Base-by-base conservation (phyloP, 2,888 invertebrate genomes). In the Tipula unca region DNA sequence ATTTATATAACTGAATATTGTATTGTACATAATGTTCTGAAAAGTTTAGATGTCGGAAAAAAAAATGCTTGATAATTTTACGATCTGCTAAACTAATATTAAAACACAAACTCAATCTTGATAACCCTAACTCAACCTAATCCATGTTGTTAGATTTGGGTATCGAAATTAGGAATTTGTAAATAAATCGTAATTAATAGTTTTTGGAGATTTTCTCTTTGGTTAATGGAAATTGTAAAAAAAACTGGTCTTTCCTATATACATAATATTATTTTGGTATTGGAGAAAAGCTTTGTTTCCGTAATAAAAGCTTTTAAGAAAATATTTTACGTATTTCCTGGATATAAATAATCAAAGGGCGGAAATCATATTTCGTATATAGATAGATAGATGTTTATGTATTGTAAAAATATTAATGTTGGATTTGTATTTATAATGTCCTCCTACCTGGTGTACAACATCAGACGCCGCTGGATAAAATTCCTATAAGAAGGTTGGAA, bases 401-500 rank as follows among this genome's bases (percentile, higher is more conserved):
- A 48, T n/a, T 48, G 4, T n/a, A 48, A 48, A 48, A 48, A 48
- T n/a, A 48, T 5, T 48, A 48, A 48, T 5, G 48, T 48, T 48
- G 48, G n/a, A 48, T 17, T 48, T 48, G 48, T 48, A 48, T 48
- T 2, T 13, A 36, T 42, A 48, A 25, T 69, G 69, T 69, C 13
- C 10, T 69, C 69, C 69, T 69, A 69, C 69, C 69, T 69, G 69
- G 69, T 69, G 69, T 69, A 69, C 69, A 69, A 69, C 69, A 69
- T 69, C 69, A 69, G 69, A 69, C 69, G 69, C 69, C 13, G 69
- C 69, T 69, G 69, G 69, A 69, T 69, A 69, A 69, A 69, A 69
- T 69, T 69, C 69, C 69, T 69, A 69, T 25, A 25, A 69, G 69
- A 25, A 69, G 69, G 20, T 25, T 69, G 25, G 25, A 69, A 25